Percentiles rank a stretch among this genome's conserved stretches.
These are phyloP conservation scores for Agrilus biguttatus DNA, from an alignment of 2,888 invertebrate species.

Conservation along the genomic window DNA sequence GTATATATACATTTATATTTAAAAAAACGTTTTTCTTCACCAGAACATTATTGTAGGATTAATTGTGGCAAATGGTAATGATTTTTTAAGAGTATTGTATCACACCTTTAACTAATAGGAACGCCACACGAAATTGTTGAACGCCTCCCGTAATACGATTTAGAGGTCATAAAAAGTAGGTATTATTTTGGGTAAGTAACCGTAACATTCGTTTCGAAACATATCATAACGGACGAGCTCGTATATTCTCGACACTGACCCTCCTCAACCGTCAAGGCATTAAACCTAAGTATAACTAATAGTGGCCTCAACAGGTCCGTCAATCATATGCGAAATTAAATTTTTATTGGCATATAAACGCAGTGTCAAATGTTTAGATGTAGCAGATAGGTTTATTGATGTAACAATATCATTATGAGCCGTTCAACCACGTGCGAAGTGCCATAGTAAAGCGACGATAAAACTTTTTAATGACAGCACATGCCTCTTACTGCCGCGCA, in stretches of 20 bases:
- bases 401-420: slow-evolving; percentile 32
- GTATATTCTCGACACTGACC: slow-evolving; percentile 6
- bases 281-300: slow-evolving; percentile 18
- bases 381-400: slow-evolving; percentile 32
- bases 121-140: too few relatives aligned
- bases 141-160: too few relatives aligned
- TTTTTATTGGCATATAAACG: slow-evolving; percentile 32
- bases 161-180: too few relatives aligned
- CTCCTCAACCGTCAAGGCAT: slow-evolving; percentile 8
- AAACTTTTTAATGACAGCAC: slow-evolving; percentile 31
- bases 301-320: slow-evolving; percentile 26
- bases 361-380: slow-evolving; percentile 30
- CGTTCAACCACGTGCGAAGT: slow-evolving; percentile 31
- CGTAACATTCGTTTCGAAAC: too few relatives aligned
- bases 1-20: too few relatives aligned
- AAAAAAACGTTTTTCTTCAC: too few relatives aligned
- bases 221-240: too few relatives aligned
- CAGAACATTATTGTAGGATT: too few relatives aligned
- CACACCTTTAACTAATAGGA: too few relatives aligned
- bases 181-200: too few relatives aligned
- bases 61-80: too few relatives aligned
- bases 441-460: slow-evolving; percentile 30
- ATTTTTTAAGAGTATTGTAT: too few relatives aligned
- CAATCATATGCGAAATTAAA: slow-evolving; percentile 33
- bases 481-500: slow-evolving; percentile 14